Evolutionary conservation across 1,140 invertebrate genomes (phyloP).

Genomic region (Drosophila hydei): DNA sequence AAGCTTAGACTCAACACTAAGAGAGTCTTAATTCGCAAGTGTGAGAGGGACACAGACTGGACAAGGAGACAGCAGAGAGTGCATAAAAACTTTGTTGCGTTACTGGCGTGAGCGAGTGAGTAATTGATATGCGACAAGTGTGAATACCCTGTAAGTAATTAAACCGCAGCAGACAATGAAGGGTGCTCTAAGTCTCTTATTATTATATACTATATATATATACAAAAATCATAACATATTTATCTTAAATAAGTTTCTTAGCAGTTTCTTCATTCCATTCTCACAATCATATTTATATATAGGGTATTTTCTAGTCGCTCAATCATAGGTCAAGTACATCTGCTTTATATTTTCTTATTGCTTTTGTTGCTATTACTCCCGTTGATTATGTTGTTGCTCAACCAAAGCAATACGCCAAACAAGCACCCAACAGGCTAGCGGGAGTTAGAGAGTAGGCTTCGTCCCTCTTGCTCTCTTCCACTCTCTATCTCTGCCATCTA

Average conservation of each 20-base stretch:
- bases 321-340: background rate
- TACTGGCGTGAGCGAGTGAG: conserved; percentile 8
- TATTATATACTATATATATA: no score
- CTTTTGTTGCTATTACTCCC: conserved; percentile 20
- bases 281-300: background rate
- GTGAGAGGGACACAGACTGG: conserved; percentile 3
- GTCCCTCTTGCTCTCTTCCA: background rate
- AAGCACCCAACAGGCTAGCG: background rate
- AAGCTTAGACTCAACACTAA: conserved; percentile 7
- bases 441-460: conserved; percentile 8
- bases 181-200: no score
- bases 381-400: conserved; percentile 52
- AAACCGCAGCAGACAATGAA: no score
- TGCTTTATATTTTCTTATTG: conserved; percentile 22
- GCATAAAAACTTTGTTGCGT: conserved; percentile 6
- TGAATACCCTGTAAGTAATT: background rate
- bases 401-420: conserved; percentile 45
- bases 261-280: no score
- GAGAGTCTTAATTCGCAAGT: conserved; percentile 5
- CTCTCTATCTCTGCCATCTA: conserved; percentile 35
- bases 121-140: conserved; percentile 44
- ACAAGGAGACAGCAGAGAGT: background rate
- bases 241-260: no score
- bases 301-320: background rate
- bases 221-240: no score